Base-by-base conservation (phyloP, 1,140 invertebrate genomes). In the Pseudoatta argentina region DNA sequence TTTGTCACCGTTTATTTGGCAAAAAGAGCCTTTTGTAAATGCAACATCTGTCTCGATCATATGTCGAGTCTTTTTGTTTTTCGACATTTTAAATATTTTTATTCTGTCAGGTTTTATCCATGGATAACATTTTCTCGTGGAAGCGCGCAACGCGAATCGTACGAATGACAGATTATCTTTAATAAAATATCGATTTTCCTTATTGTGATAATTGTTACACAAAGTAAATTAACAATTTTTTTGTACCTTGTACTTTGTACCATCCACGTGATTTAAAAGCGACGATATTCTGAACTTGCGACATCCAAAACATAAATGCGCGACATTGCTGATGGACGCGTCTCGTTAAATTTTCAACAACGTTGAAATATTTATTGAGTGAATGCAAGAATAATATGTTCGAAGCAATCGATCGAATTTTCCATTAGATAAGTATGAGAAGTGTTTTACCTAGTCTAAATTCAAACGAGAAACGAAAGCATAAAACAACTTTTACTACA, bases 31-130 rank as follows among this genome's bases (percentile, higher is more conserved):
- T 57, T 79, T 90, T 89, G 85, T 90, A 55, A 24, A 44, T 39
- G 34, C 53, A 67, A 79, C 88, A 90, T 87, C 85, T 90, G 88
- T 67, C 44, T 12, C 21, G 12, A 34, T 44, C 39, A 69, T 82
- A 55, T 71, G 57, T 64, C 73, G 72, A 24, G 51, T 64, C 76
- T 21, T 83, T 53, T 76, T 73, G 27, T 78, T 51, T 69, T 27
- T 5, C 4, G n/a, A 30, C 44, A 69, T 73, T 83, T 59, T 63
- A 6, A 34, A 18, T 48, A 21, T 18, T 24, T 64, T 79, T 66
- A 71, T 79, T 51, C n/a, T 8, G 30, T 55, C 51, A 64, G 2
- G 18, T 59, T 59, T 66, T 57, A 14, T 39, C 21, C 12, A 0
- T 27, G 21, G 10, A 8, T 21, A 39, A 67, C 51, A 69, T 69